Base-by-base conservation (phyloP, 2,113 vertebrate genomes). In the Phyllostomus discolor region DNA sequence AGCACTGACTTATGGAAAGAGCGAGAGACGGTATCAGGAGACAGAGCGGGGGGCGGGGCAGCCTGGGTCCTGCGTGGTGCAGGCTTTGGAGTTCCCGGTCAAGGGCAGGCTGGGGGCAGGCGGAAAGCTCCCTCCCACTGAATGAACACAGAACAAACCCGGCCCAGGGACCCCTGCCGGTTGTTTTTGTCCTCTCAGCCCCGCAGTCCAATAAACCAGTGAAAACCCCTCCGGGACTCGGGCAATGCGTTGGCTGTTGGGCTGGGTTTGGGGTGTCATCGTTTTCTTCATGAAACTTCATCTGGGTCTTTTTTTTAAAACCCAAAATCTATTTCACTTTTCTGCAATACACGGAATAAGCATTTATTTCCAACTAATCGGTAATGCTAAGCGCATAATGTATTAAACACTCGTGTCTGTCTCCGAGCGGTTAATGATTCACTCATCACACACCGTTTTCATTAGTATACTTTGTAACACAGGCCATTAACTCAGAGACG, bases 41-140 rank as follows among this genome's bases (percentile, higher is more conserved):
- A 70, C 10, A 1, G 5, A 17, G 4, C 1, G 4, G 78, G 48
- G 2, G 24, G 5, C 1, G 4, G 78, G 41, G 7, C 14, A 4
- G 22, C 38, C 10, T 0, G 14, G 3, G 12, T 52, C 38, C 38
- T 50, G 24, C 24, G 7, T 17, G 20, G 15, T 22, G 8, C 28
- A 46, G 22, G 1, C 46, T 48, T 38, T 6, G 48, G 22, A 10
- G 33, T 69, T 90, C 50, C 19, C 28, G 31, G 62, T 10, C 54
- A 43, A 10, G 7, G 20, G 26, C 33, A 66, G n/a, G n/a, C 10
- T 12, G 0, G 0, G 67, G 7, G 7, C 10, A 33, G 48, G 35
- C 17, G 9, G 2, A 54, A 7, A 41, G 28, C 4, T 2, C 10
- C 52, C 33, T 10, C 46, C 28, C 7, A 16, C 73, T 15, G 2